Base-by-base conservation (phyloP, 2,888 invertebrate species). In the Cyclophora punctaria region DNA sequence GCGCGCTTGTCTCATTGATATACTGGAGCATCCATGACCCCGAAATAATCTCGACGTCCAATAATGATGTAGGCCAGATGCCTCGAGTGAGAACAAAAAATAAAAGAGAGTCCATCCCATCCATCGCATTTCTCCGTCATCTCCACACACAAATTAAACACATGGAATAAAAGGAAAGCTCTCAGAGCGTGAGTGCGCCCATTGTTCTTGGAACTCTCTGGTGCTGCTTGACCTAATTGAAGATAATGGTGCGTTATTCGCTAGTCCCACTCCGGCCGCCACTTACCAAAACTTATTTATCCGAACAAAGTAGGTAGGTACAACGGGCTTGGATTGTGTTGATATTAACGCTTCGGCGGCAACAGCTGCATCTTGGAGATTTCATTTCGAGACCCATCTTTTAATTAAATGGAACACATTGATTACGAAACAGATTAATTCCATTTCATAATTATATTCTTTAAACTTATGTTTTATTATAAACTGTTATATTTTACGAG, bases 191-290 rank as follows among this genome's bases (percentile, higher is more conserved):
- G 83, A 82, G 81, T 83, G 79, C 69, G 66, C 58, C 74, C 83
- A 84, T 85, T 86, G 84, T 87, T 86, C 86, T 84, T 75, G 70
- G 78, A 80, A 83, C 72, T 78, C 75, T 80, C 74, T 73, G 20
- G 34, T 71, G 70, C 84, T 74, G 81, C 79, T 78, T 88, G 86
- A 86, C 87, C 87, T 80, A 86, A 86, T 88, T 88, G 83, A 82
- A 83, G 82, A 86, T 88, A 87, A 88, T 86, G 76, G 80, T 72
- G 73, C 78, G 71, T 83, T 83, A 82, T 86, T 80, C 81, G 75
- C 71, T 73, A 72, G 68, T 62, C 66, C 62, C 73, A 75, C 76
- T 76, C 77, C 76, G 67, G 66, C 65, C 73, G 71, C 74, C 73
- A 70, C 73, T 78, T 75, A 80, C 74, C 77, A 81, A 75, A 78